Evolutionary conservation across 2,888 invertebrate species (phyloP), one percentile per base, ranked within the genome.

Genomic region (Formica aserva): DNA sequence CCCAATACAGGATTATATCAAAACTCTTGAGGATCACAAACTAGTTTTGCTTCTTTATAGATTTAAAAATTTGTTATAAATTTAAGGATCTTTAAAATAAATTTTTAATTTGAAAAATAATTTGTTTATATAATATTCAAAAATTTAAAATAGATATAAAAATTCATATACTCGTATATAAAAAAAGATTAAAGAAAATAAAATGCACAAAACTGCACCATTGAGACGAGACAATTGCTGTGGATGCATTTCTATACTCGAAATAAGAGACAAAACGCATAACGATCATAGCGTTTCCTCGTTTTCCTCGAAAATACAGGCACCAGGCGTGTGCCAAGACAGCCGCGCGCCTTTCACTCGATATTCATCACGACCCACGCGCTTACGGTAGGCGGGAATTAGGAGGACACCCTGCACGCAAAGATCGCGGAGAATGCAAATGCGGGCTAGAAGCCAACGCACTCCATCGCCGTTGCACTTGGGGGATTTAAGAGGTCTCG

Each of bases 401-500:
- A 85, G 86, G 86, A 85, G 87, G 55, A 83, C 84, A 84, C 76
- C 74, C 66, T 55, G 67, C 65, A 71, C 72, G 57, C 77, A 41
- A 74, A 66, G 84, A 63, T 57, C 81, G 84, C 78, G 55, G n/a
- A 74, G 83, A 87, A 85, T 80, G 69, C 69, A 65, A 80, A 65
- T 88, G 82, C 87, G 78, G 87, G 89, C 85, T 63, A n/a, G 32
- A 55, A 78, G 89, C 89, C 89, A 89, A 80, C 63, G 63, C 78
- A 35, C 72, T 48, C 62, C n/a, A 18, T 32, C n/a, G 18, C 52
- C 72, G 77, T 52, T 66, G 66, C 80, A 52, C 72, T 72, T 80
- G 71, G 80, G 29, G 72, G 80, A 80, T 80, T 80, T 80, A 80
- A 72, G 62, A 80, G 72, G 48, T 48, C 60, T 80, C 57, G 41